Percentiles rank a stretch among this genome's conserved stretches.
These are phyloP conservation scores for Anthonomus grandis DNA, from an alignment of 1,140 invertebrate genomes.

Conservation along the genomic window DNA sequence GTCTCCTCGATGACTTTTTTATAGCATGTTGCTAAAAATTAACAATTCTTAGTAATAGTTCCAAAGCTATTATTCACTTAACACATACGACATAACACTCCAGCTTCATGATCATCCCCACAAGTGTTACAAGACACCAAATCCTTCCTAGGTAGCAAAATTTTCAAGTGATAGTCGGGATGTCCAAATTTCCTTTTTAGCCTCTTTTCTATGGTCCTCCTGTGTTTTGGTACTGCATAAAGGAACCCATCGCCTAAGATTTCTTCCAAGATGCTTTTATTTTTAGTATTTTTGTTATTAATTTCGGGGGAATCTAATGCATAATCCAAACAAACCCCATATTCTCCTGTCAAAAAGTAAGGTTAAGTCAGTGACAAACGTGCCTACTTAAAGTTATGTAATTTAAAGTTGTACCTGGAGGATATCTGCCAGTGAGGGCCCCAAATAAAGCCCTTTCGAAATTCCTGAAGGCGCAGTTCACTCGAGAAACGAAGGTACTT, in stretches of 20 bases:
- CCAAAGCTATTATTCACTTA: conserved; percentile 8
- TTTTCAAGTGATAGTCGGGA: conserved; percentile 63
- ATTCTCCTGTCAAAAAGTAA: conserved; percentile 42
- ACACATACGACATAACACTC: conserved; percentile 73
- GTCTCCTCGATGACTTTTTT: conserved; percentile 76
- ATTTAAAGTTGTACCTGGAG: conserved; percentile 48
- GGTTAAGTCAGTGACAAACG: conserved; percentile 33
- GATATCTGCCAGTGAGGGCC: conserved; percentile 46
- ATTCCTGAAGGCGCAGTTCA: conserved; percentile 1
- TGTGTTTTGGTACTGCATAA: conserved; percentile 75
- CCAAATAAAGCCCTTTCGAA: conserved; percentile 41
- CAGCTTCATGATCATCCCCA: conserved; percentile 75
- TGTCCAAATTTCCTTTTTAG: conserved; percentile 67
- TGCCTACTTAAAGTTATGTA: conserved; percentile 37
- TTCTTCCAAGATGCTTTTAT: conserved; percentile 52
- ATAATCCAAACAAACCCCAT: conserved; percentile 21
- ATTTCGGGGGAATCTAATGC: conserved; percentile 8
- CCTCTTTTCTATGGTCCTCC: conserved; percentile 71
- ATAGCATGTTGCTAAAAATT: conserved; percentile 71
- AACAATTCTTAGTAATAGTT: background rate
- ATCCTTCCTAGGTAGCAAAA: conserved; percentile 67
- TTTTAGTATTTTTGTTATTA: background rate
- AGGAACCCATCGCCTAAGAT: conserved; percentile 71
- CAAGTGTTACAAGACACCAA: conserved; percentile 73
- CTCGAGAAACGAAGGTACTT: conserved; percentile 17